Evolutionary conservation across 2,113 vertebrate genomes (phyloP), one percentile per base, ranked within the genome.

Genomic region (Chrysochloris asiatica): DNA sequence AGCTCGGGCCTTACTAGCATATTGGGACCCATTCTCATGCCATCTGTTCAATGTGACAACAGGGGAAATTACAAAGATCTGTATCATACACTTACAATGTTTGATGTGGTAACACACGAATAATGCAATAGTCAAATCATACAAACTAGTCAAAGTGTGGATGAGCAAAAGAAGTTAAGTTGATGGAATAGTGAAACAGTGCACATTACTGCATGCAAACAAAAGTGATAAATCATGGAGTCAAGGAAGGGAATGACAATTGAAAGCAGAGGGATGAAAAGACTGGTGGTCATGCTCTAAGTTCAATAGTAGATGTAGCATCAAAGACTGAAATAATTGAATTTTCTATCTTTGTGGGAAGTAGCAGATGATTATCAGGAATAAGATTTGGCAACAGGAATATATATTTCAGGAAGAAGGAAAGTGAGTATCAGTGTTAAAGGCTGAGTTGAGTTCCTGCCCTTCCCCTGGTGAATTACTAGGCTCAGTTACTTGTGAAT

Each of bases 1-100:
- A 86, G 3, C 38, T 59, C 48, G 22, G 71, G 63, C 77, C 83
- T 95, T 88, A 76, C 26, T 95, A n/a, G 52, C 2, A 79, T 69
- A 94, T 47, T 50, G 50, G 63, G 63, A 93, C 12, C 12, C n/a
- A 88, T 80, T 88, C 81, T 28, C 24, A 82, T 50, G 36, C 4
- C 8, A 82, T 94, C 73, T 84, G 17, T 59, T 85, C n/a, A 77
- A 12, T 24, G 47, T 67, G 65, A 83, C 50, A 92, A 86, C 17
- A 43, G 72, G 50, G 36, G 8, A 9, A 93, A 75, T 88, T 71
- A 76, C 43, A 92, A 81, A 83, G 45, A 47, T 72, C 26, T 91
- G 91, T 33, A 88, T 28, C 65, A 43, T 79, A 61, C 21, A 33
- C 12, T 76, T 52, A 41, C 12, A 21, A 38, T 41, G 52, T 78